Conservation (phyloP, 2,113 vertebrate genomes). For the Naja naja region DNA sequence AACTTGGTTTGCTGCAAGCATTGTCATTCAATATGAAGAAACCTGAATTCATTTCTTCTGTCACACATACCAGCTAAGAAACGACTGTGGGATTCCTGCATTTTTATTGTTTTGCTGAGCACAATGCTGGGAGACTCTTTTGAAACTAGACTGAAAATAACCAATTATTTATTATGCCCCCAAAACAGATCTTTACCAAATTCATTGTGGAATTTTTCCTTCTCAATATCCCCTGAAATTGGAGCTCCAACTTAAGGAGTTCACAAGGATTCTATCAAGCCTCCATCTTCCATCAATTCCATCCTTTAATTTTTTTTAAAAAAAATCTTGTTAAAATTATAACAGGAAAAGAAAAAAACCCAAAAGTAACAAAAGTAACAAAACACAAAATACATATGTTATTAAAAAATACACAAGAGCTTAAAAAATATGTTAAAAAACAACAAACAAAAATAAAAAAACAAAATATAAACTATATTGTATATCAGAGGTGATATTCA, state of each 20-base stretch:
- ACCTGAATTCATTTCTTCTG: background rate
- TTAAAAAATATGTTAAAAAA: background rate
- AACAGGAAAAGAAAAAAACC: background rate
- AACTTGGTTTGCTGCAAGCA: background rate
- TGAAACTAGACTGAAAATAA: background rate
- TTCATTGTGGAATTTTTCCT: background rate
- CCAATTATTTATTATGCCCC: constrained; percentile 9
- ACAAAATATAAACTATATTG: background rate
- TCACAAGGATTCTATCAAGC: background rate
- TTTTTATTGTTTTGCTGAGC: background rate
- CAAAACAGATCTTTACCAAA: constrained; percentile 17
- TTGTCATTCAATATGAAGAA: background rate
- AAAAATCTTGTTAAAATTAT: background rate
- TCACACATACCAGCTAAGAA: background rate
- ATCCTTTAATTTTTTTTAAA: background rate
- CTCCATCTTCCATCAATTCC: background rate
- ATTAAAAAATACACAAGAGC: background rate
- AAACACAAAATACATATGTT: background rate
- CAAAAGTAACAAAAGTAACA: background rate
- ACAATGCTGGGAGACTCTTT: constrained; percentile 13
- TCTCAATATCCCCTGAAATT: constrained; percentile 23
- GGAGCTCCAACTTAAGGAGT: background rate
- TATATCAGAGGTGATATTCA: too few relatives aligned
- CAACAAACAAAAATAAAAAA: background rate
- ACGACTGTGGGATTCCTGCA: background rate